Base-by-base conservation (phyloP, 2,113 vertebrate genomes). In the Atractosteus spatula region DNA sequence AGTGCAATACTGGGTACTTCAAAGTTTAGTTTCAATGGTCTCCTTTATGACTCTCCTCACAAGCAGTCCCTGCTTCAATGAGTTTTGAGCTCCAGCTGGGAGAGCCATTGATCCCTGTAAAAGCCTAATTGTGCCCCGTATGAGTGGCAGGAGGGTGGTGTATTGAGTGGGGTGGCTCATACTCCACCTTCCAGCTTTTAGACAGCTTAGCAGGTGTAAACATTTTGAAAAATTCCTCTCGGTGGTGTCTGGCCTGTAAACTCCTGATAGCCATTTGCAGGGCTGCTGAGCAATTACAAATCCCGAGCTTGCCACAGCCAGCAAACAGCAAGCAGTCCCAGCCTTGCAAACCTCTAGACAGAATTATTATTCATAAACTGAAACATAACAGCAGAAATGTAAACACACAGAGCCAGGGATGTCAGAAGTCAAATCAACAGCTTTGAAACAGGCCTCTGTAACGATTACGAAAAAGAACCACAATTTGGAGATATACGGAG, bases 121-220 rank as follows among this genome's bases (percentile, higher is more conserved):
- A 82, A 80, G 81, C 81, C 84, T 61, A 74, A 90, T 90, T 93
- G 89, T 92, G 89, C 84, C 85, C 82, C 83, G 84, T 82, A 79
- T 76, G 77, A 89, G 82, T 86, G 85, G 87, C 88, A 86, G 84
- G 87, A 88, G 77, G 62, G 16, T 85, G 88, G 82, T 83, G 86
- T 86, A 86, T 83, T 84, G 78, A 89, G 86, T 80, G 83, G 87
- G 87, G 82, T 82, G 87, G 84, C 87, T 83, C 78, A 83, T 81
- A 87, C 88, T 85, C 86, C 88, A 86, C 89, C 89, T 88, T 82
- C 69, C 71, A 72, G 73, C 87, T 88, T 92, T 91, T 81, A 91
- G 79, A 79, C 75, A 83, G 79, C 80, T 84, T 82, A 85, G 88
- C 88, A 91, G 89, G 90, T 91, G 87, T 88, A 89, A 91, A 92